A percentile compares a stretch with the other conserved stretches of the same genome.
Evolutionary conservation across 2,797 vertebrate genomes (phyloP).

Genomic region (Acipenser oxyrinchus): DNA sequence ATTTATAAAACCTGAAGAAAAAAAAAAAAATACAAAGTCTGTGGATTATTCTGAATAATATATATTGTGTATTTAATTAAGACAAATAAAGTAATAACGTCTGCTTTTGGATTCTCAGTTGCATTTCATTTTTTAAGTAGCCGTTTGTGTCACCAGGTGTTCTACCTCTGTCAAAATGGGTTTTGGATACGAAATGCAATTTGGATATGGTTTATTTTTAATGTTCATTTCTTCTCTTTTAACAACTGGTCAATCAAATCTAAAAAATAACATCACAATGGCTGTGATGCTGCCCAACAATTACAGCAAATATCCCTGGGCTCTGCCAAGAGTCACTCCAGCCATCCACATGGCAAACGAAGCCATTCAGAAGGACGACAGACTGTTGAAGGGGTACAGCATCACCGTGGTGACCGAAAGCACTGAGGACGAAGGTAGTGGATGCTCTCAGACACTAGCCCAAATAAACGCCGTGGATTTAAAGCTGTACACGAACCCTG

Average conservation of each 20-base stretch:
- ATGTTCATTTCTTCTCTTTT: conserved; percentile 34
- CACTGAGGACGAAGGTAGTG: conserved; percentile 80
- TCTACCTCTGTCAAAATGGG: neutral
- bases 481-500: conserved; percentile 81
- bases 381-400: conserved; percentile 59
- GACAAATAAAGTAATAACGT: neutral
- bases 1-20: neutral
- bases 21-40: neutral
- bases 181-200: conserved; percentile 40
- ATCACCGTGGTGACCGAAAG: conserved; percentile 76
- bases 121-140: neutral
- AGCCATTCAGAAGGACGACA: conserved; percentile 54
- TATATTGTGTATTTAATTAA: too few species aligned
- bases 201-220: conserved; percentile 43
- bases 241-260: conserved; percentile 30
- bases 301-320: conserved; percentile 86
- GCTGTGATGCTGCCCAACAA: conserved; percentile 88
- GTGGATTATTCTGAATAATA: neutral
- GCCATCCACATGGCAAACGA: conserved; percentile 89
- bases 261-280: conserved; percentile 68
- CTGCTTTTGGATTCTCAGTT: neutral
- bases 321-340: conserved; percentile 83
- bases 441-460: conserved; percentile 83
- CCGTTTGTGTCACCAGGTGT: neutral
- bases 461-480: conserved; percentile 88